These are phyloP conservation scores for Choloepus hoffmanni DNA, from an alignment of 2,113 vertebrate genomes.

Conservation along the genomic window DNA sequence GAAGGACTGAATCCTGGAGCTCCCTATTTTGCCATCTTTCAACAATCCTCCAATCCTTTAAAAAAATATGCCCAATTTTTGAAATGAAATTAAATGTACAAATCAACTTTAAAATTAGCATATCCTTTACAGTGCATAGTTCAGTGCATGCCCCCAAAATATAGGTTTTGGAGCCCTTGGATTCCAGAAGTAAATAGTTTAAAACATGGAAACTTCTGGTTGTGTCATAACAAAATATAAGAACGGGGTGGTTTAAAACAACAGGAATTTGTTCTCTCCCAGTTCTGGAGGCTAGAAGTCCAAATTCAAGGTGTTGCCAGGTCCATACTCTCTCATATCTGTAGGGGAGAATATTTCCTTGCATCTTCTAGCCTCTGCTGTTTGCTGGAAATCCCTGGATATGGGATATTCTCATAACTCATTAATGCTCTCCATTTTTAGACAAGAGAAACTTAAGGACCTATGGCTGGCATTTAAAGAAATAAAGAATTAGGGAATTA, in stretches of 20 bases:
- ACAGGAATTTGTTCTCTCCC: too few species aligned
- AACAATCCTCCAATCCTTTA: too few species aligned
- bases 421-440: neutral
- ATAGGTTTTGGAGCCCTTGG: neutral
- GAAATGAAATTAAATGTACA: neutral
- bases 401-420: neutral
- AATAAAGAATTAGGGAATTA: neutral
- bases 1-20: too few species aligned
- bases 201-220: neutral
- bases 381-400: too few species aligned
- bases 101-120: conserved; percentile 35
- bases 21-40: too few species aligned
- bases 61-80: neutral
- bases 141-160: neutral
- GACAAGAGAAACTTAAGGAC: neutral
- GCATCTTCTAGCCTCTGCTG: too few species aligned
- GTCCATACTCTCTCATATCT: too few species aligned
- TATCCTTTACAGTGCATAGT: neutral
- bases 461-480: neutral
- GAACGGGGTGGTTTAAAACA: too few species aligned
- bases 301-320: too few species aligned
- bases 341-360: too few species aligned
- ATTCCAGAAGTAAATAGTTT: neutral
- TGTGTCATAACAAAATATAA: too few species aligned
- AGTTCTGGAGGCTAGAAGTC: too few species aligned